phyloP scores from a whole-genome alignment of 2,888 invertebrate genomes.

The Tipula lateralis region DNA sequence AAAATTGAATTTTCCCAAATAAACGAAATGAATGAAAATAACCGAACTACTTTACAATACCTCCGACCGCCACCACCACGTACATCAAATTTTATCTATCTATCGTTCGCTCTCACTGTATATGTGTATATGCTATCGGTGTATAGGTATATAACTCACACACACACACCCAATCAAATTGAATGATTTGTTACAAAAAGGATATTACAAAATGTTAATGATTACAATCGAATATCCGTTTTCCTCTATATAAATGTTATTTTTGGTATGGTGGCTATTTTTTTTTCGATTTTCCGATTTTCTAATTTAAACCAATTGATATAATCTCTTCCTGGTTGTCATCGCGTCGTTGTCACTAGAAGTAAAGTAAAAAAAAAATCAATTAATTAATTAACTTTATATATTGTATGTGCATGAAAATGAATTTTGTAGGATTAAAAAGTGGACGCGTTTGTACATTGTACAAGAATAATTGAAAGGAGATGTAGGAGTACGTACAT shows the following conservation, averaged over 20 bases:
- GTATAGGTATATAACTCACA: background rate
- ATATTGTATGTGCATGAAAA: background rate
- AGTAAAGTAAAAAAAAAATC: background rate
- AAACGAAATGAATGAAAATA: background rate
- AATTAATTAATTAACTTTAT: background rate
- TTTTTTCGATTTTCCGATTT: background rate
- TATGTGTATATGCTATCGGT: background rate
- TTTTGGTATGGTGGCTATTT: no score
- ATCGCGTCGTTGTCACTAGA: background rate
- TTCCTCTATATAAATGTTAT: background rate
- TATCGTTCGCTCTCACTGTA: background rate
- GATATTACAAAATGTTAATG: conserved; percentile 11
- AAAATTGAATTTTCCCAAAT: background rate
- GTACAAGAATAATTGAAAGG: background rate
- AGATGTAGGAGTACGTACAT: no score
- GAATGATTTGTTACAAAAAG: conserved; percentile 1
- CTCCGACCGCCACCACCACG: background rate
- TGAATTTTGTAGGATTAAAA: no score
- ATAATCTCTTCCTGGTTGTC: background rate
- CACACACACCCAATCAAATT: background rate
- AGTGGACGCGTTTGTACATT: no score
- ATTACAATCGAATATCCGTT: conserved; percentile 1
- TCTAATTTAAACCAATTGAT: background rate
- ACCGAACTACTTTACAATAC: background rate
- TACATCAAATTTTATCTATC: background rate